Percentiles rank a stretch among this genome's conserved stretches.
phyloP scores from a whole-genome alignment of 1,140 invertebrate species.

The Mercenaria mercenaria region DNA sequence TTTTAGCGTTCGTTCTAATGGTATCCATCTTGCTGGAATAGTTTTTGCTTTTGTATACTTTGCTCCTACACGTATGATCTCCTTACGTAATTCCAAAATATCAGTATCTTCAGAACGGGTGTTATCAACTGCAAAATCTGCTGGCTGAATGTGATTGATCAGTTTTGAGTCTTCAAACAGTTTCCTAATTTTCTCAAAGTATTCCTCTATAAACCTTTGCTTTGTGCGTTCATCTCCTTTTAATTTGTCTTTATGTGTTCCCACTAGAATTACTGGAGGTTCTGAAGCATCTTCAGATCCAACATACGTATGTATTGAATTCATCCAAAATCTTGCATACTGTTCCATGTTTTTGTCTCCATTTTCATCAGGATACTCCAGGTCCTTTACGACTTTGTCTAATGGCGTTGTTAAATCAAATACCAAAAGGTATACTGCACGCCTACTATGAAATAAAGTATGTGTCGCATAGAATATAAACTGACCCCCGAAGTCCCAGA shows the following conservation, averaged over 20 bases:
- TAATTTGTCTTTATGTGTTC: background rate
- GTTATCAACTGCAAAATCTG: background rate
- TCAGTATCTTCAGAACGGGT: background rate
- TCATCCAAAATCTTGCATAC: background rate
- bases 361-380: background rate
- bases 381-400: background rate
- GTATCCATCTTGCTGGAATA: background rate
- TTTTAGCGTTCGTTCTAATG: background rate
- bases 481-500: background rate
- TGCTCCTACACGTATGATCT: background rate
- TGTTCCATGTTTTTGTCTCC: background rate
- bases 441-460: background rate
- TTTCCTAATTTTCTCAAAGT: background rate
- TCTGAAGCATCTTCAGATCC: background rate
- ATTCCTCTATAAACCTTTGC: background rate
- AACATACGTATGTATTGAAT: background rate
- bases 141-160: background rate
- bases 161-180: background rate
- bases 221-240: background rate
- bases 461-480: background rate
- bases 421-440: background rate
- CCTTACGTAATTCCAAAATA: background rate
- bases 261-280: background rate
- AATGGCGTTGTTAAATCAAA: background rate
- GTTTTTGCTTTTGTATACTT: background rate